Conservation (phyloP, 2,797 vertebrate species). For the Loriculus beryllinus region DNA sequence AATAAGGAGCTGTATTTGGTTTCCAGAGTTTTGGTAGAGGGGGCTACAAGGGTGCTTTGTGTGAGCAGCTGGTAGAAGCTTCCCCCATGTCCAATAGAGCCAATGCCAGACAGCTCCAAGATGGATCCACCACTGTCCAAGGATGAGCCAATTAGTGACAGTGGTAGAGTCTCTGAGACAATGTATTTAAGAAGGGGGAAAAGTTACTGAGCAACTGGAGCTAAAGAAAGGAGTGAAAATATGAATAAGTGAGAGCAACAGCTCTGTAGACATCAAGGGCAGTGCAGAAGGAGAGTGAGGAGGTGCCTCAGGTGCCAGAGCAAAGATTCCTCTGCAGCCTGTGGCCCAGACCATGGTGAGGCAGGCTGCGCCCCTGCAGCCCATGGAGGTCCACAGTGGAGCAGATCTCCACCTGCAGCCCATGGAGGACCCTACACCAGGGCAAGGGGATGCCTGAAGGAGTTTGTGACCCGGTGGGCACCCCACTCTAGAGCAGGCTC, state of each 20-base stretch:
- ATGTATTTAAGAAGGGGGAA: background rate
- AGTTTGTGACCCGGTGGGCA: background rate
- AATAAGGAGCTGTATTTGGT: background rate
- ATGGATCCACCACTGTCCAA: background rate
- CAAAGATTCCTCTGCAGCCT: background rate
- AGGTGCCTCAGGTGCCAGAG: rapidly evolving
- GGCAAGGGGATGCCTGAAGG: background rate
- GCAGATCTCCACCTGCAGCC: background rate
- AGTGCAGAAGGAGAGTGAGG: background rate
- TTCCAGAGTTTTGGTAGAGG: background rate
- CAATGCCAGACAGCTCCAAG: background rate
- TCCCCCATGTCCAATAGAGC: background rate
- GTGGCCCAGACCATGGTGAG: background rate
- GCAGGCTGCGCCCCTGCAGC: background rate
- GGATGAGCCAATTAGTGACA: background rate
- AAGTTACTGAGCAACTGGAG: background rate
- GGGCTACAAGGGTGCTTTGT: background rate
- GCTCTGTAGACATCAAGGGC: background rate
- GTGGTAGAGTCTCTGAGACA: too few species aligned
- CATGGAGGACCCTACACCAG: rapidly evolving
- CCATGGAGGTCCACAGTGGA: background rate
- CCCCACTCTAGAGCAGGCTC: background rate
- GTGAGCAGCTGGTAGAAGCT: background rate
- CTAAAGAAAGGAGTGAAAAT: background rate
- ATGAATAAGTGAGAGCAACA: background rate